Base-by-base conservation (phyloP, 2,113 vertebrate species). In the Cygnus buccinator region DNA sequence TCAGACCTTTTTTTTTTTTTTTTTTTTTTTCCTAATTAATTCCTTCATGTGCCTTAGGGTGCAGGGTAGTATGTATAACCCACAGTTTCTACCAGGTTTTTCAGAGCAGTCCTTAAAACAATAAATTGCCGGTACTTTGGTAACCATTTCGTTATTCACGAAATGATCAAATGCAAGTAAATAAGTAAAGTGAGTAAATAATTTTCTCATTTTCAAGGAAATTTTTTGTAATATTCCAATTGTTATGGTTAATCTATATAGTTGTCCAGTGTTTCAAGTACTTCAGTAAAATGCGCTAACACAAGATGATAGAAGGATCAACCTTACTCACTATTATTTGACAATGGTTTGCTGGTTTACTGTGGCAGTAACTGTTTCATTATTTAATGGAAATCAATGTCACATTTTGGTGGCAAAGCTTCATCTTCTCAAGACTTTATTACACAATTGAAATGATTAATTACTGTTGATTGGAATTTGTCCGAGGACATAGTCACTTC, bases 321-420 rank as follows among this genome's bases (percentile, higher is more conserved):
- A 48, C 57, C 85, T 94, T 91, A 76, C 18, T 83, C 7, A 17
- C 57, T 77, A 41, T 65, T 96, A 72, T 94, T 93, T 96, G 91
- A 93, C 67, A 84, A 82, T 92, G 71, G n/a, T 84, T 94, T 91
- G 89, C 63, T 92, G 74, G n/a, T 84, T 94, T 91, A 91, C 63
- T 90, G 37, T 77, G 43, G 28, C 67, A 96, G 80, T 91, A 96
- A 82, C 63, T 65, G 66, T 39, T 94, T 97, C 75, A 96, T 90
- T 94, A 88, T 95, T 91, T 94, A 97, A 94, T 93, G 68, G 63
- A 88, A 97, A 97, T 83, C 39, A 94, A 63, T 92, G 48, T 76
- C 92, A 92, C 46, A 76, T 95, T 95, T 71, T 2, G 0, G 89
- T 85, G 54, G 18, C 14, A 95, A 84, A 91, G 31, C 22, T 80